phyloP scores from a whole-genome alignment of 2,888 invertebrate species.

The Sycophila texana region DNA sequence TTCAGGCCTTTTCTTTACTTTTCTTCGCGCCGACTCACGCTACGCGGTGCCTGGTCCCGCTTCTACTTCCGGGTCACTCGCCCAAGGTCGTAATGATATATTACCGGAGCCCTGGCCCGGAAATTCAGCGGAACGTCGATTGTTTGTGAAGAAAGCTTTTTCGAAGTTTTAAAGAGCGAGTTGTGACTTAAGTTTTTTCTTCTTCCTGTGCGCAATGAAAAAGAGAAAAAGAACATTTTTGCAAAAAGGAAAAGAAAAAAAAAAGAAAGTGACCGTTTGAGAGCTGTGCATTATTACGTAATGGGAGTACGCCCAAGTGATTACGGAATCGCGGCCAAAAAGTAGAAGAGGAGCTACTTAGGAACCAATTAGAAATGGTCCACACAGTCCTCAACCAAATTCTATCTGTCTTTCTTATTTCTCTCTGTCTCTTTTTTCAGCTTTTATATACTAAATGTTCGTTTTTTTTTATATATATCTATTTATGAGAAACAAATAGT shows the following conservation, averaged over 20 bases:
- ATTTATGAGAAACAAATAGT: conserved; percentile 8
- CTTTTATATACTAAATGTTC: conserved; percentile 57
- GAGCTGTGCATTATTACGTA: background rate
- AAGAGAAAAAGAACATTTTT: background rate
- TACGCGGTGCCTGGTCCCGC: conserved; percentile 1
- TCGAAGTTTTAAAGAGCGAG: conserved; percentile 56
- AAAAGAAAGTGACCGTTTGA: conserved; percentile 10
- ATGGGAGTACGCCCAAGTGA: background rate
- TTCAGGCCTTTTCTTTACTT: background rate
- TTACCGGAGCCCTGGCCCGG: background rate
- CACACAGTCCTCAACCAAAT: conserved; percentile 70
- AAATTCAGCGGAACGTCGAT: background rate
- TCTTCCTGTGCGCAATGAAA: background rate
- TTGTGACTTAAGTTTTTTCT: conserved; percentile 5
- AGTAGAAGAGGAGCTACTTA: conserved; percentile 56
- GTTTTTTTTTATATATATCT: conserved; percentile 49
- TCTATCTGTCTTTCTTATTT: conserved; percentile 58
- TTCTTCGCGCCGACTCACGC: conserved; percentile 28
- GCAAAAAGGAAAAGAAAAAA: conserved; percentile 13
- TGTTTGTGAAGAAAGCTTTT: conserved; percentile 42
- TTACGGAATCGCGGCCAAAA: background rate
- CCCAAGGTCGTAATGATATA: background rate
- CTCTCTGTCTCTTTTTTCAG: conserved; percentile 59
- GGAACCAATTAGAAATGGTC: conserved; percentile 70
- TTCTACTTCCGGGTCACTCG: background rate